Base-by-base conservation (phyloP, 2,113 vertebrate species). In the Petromus typicus region DNA sequence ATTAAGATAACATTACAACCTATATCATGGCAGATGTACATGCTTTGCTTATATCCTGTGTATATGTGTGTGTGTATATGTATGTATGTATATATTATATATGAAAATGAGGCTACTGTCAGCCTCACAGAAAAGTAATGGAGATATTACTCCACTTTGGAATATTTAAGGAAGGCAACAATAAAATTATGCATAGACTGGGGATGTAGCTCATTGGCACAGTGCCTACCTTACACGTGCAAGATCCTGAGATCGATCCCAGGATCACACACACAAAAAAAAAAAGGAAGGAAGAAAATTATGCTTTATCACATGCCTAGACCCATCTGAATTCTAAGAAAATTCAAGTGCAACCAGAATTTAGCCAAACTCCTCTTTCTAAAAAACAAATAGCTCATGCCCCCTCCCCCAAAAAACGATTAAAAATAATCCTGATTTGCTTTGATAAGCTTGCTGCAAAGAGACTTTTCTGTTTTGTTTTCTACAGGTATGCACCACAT, bases 1-100 rank as follows among this genome's bases (percentile, higher is more conserved):
- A 87, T 59, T 78, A 63, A 92, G 86, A 92, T 18, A 40, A n/a
- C n/a, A n/a, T n/a, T n/a, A n/a, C n/a, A n/a, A 89, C 56, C 7
- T 54, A 0, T 73, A 76, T 59, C 18, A n/a, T 18, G 54, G 79
- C 45, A 95, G 54, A 54, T 20, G 63, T 1, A 82, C n/a, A 71
- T 64, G 88, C 48, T 79, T 93, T 73, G 63, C 66, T 73, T 87
- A 61, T 45, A n/a, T 59, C 0, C 18, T 34, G 8, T 59, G 73
- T 82, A 91, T 13, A 78, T 34, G 23, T 45, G 37, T n/a, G n/a
- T n/a, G n/a, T n/a, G n/a, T n/a, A n/a, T n/a, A n/a, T n/a, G n/a
- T n/a, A n/a, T n/a, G n/a, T n/a, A n/a, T n/a, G n/a, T n/a, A n/a
- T n/a, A n/a, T n/a, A n/a, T n/a, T n/a, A n/a, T n/a, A n/a, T n/a